phyloP scores from a whole-genome alignment of 30 jellyfish, hydroid and myxozoan species.

The Haliclystus octoradiatus region DNA sequence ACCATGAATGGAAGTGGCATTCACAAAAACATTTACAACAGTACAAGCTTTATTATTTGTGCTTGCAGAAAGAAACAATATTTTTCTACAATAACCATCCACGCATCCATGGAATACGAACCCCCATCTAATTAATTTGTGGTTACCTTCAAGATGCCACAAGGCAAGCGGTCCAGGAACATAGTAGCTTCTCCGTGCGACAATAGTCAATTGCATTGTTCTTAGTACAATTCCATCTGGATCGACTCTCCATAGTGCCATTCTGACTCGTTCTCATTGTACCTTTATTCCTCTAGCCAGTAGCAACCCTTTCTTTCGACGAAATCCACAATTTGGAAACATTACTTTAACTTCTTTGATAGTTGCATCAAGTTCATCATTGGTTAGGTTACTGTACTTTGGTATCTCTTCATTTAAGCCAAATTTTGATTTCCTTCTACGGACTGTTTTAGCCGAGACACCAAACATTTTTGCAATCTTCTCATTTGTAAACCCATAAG shows the following conservation, averaged over 20 bases:
- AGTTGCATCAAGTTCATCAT: neutral
- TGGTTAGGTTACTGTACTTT: neutral
- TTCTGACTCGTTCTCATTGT: conserved; percentile 22
- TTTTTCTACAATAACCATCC: conserved; percentile 26
- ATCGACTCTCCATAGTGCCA: conserved; percentile 37
- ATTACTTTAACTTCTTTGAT: neutral
- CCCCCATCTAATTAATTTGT: conserved; percentile 28
- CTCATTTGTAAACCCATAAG: conserved; percentile 23
- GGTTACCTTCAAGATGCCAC: conserved; percentile 37
- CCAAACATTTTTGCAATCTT: conserved; percentile 20
- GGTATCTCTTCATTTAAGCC: neutral
- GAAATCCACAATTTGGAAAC: conserved; percentile 42
- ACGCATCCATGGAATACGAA: conserved; percentile 34
- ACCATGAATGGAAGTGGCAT: conserved; percentile 22
- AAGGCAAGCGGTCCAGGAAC: conserved; percentile 37
- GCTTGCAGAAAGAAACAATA: conserved; percentile 1
- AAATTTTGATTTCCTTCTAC: conserved; percentile 13
- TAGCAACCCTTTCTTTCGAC: conserved; percentile 41
- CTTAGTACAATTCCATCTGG: conserved; percentile 38
- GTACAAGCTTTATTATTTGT: conserved; percentile 33
- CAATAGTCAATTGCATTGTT: conserved; percentile 12
- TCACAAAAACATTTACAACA: conserved; percentile 21
- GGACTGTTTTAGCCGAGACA: conserved; percentile 24
- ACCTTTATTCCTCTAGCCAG: conserved; percentile 16
- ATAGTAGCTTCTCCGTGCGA: conserved; percentile 10